These are phyloP conservation scores for Taxidea taxus DNA, from an alignment of 2,113 vertebrate genomes.

Conservation along the genomic window DNA sequence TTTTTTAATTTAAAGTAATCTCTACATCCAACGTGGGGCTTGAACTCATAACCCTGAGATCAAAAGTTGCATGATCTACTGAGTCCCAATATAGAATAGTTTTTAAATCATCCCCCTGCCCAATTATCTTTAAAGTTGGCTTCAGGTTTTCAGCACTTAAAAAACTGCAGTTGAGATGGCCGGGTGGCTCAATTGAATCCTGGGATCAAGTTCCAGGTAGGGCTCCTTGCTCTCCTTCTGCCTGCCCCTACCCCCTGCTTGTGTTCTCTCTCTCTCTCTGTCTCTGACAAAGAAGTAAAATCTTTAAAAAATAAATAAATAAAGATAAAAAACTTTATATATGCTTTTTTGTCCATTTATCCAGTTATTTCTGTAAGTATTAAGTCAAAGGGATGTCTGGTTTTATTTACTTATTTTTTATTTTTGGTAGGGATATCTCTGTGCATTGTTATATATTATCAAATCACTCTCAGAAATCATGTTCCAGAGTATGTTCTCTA, in stretches of 20 bases:
- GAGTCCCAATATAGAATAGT: not conserved
- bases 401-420: not conserved
- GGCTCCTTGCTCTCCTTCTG: not conserved
- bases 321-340: not conserved
- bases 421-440: not conserved
- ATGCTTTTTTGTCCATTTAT: not conserved
- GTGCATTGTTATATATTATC: not conserved
- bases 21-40: not conserved
- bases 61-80: not conserved
- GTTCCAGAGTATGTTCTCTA: not conserved
- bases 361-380: constrained; percentile 4
- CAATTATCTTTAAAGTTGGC: not conserved
- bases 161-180: not conserved
- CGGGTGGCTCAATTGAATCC: not conserved
- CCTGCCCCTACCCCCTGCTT: not conserved
- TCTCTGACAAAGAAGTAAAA: not conserved
- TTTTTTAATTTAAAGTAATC: not conserved
- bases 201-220: not conserved
- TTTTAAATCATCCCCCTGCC: too few relatives aligned
- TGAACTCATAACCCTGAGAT: not conserved
- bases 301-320: not conserved
- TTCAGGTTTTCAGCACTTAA: not conserved
- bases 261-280: not conserved
- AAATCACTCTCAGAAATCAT: not conserved
- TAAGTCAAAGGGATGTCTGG: not conserved